phyloP scores from a whole-genome alignment of 1,140 invertebrate genomes.

The Pseudomyrmex gracilis region DNA sequence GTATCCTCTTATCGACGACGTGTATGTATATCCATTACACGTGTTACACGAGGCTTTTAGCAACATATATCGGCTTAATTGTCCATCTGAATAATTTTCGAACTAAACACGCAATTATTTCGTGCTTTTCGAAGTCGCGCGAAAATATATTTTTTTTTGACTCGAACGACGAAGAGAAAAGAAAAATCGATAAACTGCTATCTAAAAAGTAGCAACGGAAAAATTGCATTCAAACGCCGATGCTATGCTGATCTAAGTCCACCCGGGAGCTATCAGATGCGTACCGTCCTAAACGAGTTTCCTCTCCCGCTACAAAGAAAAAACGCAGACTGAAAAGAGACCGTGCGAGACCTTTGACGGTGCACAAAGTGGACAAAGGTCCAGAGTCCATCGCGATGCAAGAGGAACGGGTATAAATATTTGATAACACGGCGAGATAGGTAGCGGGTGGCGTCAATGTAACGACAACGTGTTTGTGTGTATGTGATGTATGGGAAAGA shows the following conservation, averaged over 20 bases:
- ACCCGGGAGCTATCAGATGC: constrained; percentile 3
- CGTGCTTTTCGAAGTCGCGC: background rate
- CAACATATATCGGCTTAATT: constrained; percentile 10
- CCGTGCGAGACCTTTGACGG: background rate
- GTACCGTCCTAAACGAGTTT: constrained; percentile 17
- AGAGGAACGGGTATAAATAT: constrained; percentile 60
- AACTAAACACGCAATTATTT: background rate
- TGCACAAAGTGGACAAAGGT: constrained; percentile 13
- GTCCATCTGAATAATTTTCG: background rate
- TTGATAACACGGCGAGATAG: constrained; percentile 66
- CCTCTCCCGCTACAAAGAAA: background rate
- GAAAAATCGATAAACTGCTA: constrained; percentile 18
- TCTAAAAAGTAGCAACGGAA: constrained; percentile 3
- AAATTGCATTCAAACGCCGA: constrained; percentile 48
- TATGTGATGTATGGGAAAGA: background rate
- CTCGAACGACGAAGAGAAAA: background rate
- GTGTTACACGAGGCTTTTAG: background rate
- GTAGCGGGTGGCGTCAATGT: constrained; percentile 1
- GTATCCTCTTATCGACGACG: background rate
- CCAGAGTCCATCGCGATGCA: background rate
- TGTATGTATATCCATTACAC: too few species aligned
- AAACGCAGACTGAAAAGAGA: background rate
- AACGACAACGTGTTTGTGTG: background rate
- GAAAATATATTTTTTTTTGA: background rate
- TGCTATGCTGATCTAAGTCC: constrained; percentile 18